Conservation (phyloP, 1,140 invertebrate species). For the Onthophagus taurus region DNA sequence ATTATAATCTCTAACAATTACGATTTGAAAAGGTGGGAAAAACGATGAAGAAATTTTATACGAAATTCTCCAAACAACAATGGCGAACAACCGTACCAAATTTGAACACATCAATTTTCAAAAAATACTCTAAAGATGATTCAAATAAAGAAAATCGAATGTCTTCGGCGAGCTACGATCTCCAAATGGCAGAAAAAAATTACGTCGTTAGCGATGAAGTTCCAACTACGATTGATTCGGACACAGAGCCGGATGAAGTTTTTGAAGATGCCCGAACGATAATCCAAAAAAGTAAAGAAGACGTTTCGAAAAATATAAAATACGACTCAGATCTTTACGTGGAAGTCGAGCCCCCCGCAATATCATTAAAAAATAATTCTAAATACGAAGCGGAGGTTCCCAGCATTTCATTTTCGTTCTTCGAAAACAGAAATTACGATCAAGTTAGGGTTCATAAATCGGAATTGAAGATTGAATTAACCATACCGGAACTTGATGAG, state of each 20-base stretch:
- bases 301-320: conserved; percentile 12
- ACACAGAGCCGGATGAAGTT: conserved; percentile 20
- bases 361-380: conserved; percentile 18
- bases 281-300: conserved; percentile 18
- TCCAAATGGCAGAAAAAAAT: conserved; percentile 30
- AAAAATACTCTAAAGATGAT: conserved; percentile 21
- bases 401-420: conserved; percentile 34
- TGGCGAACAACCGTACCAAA: conserved; percentile 34
- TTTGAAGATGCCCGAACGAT: conserved; percentile 23
- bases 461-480: conserved; percentile 3
- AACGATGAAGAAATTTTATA: conserved; percentile 36
- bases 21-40: too few relatives aligned
- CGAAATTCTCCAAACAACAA: conserved; percentile 32
- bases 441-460: conserved; percentile 10
- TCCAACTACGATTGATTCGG: conserved; percentile 22
- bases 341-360: conserved; percentile 19
- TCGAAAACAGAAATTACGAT: conserved; percentile 19
- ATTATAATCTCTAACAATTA: too few relatives aligned
- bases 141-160: conserved; percentile 17
- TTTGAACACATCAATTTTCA: conserved; percentile 25
- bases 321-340: conserved; percentile 23
- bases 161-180: conserved; percentile 31
- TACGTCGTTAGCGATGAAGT: conserved; percentile 24
- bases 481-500: conserved; percentile 2
- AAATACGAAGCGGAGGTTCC: conserved; percentile 33